Evolutionary conservation across 2,888 invertebrate genomes (phyloP).

Genomic region (Carterocephalus palaemon): DNA sequence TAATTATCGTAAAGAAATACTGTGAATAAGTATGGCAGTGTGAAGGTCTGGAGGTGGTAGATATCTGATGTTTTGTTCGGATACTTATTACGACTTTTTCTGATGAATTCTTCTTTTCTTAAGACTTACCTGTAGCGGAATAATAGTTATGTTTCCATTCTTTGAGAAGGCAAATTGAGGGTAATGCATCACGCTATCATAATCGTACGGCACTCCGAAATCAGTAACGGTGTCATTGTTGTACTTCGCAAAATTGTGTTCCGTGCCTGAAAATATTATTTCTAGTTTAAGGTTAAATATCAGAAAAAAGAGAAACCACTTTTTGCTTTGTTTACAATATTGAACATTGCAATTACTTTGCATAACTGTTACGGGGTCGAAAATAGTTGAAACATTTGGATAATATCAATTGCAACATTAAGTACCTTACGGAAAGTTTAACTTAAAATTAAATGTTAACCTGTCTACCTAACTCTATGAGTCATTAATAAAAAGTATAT

Average conservation of each 20-base stretch:
- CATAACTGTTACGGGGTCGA: constrained; percentile 4
- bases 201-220: constrained; percentile 84
- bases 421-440: not conserved
- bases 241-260: constrained; percentile 83
- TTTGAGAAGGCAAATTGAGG: constrained; percentile 82
- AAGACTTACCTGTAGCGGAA: constrained; percentile 66
- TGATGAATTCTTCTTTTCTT: not conserved
- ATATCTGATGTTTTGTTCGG: too few species aligned
- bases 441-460: constrained; percentile 1
- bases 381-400: constrained; percentile 5
- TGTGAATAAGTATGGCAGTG: too few species aligned
- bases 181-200: constrained; percentile 86
- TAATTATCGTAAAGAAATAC: too few species aligned
- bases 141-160: constrained; percentile 82
- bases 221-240: constrained; percentile 81
- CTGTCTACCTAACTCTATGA: not conserved
- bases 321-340: constrained; percentile 8
- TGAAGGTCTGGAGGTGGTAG: too few species aligned
- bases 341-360: constrained; percentile 3
- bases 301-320: not conserved
- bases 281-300: constrained; percentile 2
- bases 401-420: constrained; percentile 3
- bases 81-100: not conserved
- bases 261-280: constrained; percentile 56
- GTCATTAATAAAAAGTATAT: too few species aligned